Base-by-base conservation (phyloP, 2,113 vertebrate genomes). In the Phalacrocorax aristotelis region DNA sequence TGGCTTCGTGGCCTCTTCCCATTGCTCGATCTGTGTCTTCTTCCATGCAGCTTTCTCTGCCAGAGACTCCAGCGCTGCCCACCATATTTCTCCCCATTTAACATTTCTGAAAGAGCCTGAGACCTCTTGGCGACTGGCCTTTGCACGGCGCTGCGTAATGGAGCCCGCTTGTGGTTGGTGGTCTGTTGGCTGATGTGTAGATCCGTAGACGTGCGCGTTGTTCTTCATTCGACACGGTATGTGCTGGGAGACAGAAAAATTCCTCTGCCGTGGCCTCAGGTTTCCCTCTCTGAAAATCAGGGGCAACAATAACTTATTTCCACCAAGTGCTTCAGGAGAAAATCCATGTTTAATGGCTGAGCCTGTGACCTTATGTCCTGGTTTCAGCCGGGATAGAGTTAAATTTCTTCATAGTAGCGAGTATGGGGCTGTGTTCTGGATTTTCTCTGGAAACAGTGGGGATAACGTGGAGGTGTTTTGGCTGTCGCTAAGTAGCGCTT, bases 151-250 rank as follows among this genome's bases (percentile, higher is more conserved):
- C 38, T 8, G 32, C 10, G 27, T 2, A 1, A 6, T 7, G 34
- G 77, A 23, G 27, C 8, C 15, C 3, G n/a, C 54, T 26, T 1
- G 25, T 8, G 44, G 15, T 4, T 13, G 54, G 32, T 48, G 2
- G 42, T 8, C 36, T 3, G 25, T 26, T 6, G 19, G 34, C 29
- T 13, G 9, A n/a, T 0, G 16, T 2, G 4, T 38, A 29, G 21
- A 6, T 22, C 60, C n/a, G 0, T 11, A 4, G 70, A 2, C 6
- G 1, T 0, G 13, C 11, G 15, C 2, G 0, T 54, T 14, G 22
- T 2, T 57, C 84, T 77, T 71, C 34, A 2, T 51, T 68, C 49
- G 57, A 60, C 51, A 49, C 20, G 9, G 4, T 2, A 7, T 14
- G 25, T 7, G n/a, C 9, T 26, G 16, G 60, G 26, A 22, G 52